These are phyloP conservation scores for Sminthurides aquaticus DNA, from an alignment of 2,888 invertebrate genomes.

Conservation along the genomic window DNA sequence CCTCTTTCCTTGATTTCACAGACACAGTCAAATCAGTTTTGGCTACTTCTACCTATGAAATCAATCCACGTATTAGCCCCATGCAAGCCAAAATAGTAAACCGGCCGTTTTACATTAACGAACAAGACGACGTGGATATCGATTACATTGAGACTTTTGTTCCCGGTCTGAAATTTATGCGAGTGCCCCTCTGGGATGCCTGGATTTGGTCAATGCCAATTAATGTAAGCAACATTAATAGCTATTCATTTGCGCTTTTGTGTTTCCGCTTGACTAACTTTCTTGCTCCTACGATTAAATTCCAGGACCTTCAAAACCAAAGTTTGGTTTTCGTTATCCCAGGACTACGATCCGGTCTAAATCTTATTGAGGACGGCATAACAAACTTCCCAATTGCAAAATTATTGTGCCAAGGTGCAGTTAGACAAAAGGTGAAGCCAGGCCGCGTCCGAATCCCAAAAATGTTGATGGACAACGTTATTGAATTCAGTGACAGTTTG, in stretches of 20 bases:
- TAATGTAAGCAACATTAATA: constrained; percentile 7
- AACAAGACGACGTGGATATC: constrained; percentile 36
- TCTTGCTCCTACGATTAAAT: no score
- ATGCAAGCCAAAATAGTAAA: constrained; percentile 10
- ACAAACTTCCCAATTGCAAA: constrained; percentile 29
- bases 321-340: constrained; percentile 35
- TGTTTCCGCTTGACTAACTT: no score
- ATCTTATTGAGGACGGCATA: constrained; percentile 39
- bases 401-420: constrained; percentile 29
- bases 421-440: constrained; percentile 29
- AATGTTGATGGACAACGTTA: constrained; percentile 24
- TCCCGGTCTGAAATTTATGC: constrained; percentile 15
- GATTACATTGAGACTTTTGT: constrained; percentile 33
- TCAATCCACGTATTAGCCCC: constrained; percentile 16
- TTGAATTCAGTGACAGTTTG: constrained; percentile 12
- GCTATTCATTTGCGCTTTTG: neutral
- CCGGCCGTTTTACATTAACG: constrained; percentile 33
- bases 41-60: constrained; percentile 14
- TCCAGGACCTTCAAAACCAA: constrained; percentile 16
- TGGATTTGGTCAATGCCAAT: constrained; percentile 18
- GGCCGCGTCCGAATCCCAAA: constrained; percentile 33
- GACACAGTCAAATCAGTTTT: constrained; percentile 19
- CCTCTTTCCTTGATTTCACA: neutral
- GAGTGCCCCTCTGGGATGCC: constrained; percentile 20
- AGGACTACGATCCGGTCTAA: constrained; percentile 36